A percentile compares a stretch with the other conserved stretches of the same genome.
phyloP scores from a whole-genome alignment of 2,797 vertebrate genomes.

The Propithecus deckenii region DNA sequence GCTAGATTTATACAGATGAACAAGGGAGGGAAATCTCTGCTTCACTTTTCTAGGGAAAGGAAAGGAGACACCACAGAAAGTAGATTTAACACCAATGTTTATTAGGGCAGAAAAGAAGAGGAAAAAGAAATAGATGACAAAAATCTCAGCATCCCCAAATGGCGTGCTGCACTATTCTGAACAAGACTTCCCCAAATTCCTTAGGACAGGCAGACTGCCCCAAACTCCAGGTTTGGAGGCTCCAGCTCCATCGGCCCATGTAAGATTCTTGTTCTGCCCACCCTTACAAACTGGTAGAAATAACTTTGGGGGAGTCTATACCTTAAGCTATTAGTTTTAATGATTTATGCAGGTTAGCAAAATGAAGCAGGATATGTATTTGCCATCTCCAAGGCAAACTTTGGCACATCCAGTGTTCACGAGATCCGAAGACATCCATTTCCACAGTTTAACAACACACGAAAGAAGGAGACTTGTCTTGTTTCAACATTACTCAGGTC shows the following conservation, averaged over 20 bases:
- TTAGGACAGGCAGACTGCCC: background rate
- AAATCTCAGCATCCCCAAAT: background rate
- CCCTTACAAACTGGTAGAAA: background rate
- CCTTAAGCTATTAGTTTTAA: background rate
- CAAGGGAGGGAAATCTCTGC: background rate
- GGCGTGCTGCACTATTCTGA: background rate
- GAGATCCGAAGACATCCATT: constrained; percentile 5
- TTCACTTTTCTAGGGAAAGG: background rate
- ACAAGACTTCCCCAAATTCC: background rate
- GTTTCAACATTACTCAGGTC: background rate
- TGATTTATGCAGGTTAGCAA: background rate
- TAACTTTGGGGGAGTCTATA: background rate
- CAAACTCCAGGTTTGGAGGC: background rate
- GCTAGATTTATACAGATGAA: background rate
- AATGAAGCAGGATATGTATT: constrained; percentile 10
- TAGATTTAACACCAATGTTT: constrained; percentile 29
- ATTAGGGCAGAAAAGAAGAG: constrained; percentile 6
- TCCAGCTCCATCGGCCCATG: background rate
- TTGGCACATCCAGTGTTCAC: background rate
- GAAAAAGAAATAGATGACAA: background rate
- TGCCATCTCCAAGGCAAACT: background rate
- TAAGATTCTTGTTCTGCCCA: background rate
- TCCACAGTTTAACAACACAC: background rate
- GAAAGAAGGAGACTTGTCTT: constrained; percentile 42
- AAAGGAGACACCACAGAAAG: background rate